Evolutionary conservation across 2,113 vertebrate species (phyloP).

Genomic region (Pangasianodon hypophthalmus): DNA sequence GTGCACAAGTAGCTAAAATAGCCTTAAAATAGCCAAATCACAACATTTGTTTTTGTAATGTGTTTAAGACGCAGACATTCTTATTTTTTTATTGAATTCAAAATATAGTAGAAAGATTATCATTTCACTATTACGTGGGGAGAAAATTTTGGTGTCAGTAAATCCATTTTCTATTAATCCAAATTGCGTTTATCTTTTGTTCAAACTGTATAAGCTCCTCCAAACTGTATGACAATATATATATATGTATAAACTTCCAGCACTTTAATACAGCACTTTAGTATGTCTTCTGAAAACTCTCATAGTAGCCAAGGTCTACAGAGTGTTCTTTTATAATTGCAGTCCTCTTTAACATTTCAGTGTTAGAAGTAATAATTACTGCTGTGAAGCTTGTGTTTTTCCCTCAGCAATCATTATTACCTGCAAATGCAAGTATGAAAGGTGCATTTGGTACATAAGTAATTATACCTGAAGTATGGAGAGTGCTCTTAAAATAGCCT

Average conservation of each 20-base stretch:
- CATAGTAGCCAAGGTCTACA: not conserved
- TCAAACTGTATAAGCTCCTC: not conserved
- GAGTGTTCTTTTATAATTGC: slow-evolving; percentile 44
- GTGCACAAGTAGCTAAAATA: slow-evolving; percentile 8
- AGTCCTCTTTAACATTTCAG: slow-evolving; percentile 25
- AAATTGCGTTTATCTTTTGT: not conserved
- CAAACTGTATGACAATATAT: not conserved
- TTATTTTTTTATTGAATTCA: not conserved
- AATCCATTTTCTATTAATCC: not conserved
- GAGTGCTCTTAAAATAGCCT: slow-evolving; percentile 33
- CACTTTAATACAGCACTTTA: not conserved
- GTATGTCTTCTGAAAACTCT: not conserved
- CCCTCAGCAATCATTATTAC: slow-evolving; percentile 44
- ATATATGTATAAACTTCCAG: not conserved
- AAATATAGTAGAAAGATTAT: not conserved
- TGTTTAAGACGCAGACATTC: not conserved
- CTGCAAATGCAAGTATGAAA: slow-evolving; percentile 40
- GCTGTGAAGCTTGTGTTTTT: slow-evolving; percentile 44
- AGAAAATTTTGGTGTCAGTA: not conserved
- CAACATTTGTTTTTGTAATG: slow-evolving; percentile 4
- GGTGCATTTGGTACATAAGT: slow-evolving; percentile 2
- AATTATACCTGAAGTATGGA: slow-evolving; percentile 43
- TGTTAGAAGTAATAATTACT: slow-evolving; percentile 50
- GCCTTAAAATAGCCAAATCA: slow-evolving; percentile 21
- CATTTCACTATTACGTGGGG: not conserved